Conservation (phyloP, 2,113 vertebrate genomes). For the Azemiops feae region DNA sequence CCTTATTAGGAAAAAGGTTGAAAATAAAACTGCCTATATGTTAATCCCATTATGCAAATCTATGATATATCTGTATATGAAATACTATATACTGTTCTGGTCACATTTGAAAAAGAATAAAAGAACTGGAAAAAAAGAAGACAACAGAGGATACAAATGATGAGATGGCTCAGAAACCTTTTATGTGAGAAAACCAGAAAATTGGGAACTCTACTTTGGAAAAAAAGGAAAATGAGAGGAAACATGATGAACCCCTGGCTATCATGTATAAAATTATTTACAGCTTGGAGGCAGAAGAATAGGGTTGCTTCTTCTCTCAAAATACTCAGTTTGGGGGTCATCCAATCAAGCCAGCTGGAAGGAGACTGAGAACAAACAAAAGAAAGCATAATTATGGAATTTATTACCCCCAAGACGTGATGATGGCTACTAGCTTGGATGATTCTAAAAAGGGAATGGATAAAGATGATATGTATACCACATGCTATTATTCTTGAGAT, state of each 20-base stretch:
- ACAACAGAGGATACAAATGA: neutral
- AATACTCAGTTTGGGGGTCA: too few species aligned
- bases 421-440: too few species aligned
- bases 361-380: too few species aligned
- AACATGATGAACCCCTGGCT: too few species aligned
- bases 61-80: neutral
- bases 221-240: neutral
- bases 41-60: neutral
- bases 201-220: neutral
- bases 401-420: too few species aligned
- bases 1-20: neutral
- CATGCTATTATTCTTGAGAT: neutral
- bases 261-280: too few species aligned
- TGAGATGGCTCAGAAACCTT: neutral
- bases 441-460: neutral
- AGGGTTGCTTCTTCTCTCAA: too few species aligned
- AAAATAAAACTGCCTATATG: neutral
- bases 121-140: neutral
- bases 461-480: neutral
- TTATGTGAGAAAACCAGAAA: neutral
- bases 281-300: too few species aligned
- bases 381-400: too few species aligned
- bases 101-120: neutral
- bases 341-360: too few species aligned
- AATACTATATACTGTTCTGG: neutral